Conservation (phyloP, 2,797 vertebrate species). For the Gymnopithys bicolor region DNA sequence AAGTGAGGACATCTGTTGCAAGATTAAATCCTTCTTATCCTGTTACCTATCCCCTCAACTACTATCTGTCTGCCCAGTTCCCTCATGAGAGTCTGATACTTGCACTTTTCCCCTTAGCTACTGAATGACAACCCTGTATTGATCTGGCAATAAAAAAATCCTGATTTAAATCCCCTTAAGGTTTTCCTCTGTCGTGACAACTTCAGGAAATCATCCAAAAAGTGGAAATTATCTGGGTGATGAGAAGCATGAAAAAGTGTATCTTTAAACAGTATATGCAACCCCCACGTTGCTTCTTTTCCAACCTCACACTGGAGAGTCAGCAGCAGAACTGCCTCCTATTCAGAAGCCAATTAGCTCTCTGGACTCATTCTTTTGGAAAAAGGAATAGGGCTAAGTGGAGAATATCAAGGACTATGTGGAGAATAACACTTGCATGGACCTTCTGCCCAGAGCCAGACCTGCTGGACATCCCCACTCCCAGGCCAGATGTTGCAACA, state of each 20-base stretch:
- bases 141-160: neutral
- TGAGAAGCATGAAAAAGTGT: neutral
- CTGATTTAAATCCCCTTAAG: slow-evolving; percentile 17
- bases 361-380: neutral
- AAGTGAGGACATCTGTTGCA: neutral
- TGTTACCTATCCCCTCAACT: neutral
- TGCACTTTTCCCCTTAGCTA: neutral
- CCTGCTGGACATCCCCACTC: neutral
- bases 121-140: neutral
- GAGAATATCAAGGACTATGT: neutral
- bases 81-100: neutral
- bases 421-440: neutral
- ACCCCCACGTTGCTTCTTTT: neutral
- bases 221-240: neutral
- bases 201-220: slow-evolving; percentile 50
- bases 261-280: neutral
- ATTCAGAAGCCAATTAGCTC: neutral
- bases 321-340: neutral
- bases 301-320: neutral
- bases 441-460: neutral
- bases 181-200: neutral
- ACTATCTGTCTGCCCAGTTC: neutral
- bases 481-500: neutral
- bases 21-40: neutral
- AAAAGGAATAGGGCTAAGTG: neutral